Evolutionary conservation across 1,140 invertebrate genomes (phyloP), one percentile per base, ranked within the genome.

Genomic region (Neodiprion lecontei): DNA sequence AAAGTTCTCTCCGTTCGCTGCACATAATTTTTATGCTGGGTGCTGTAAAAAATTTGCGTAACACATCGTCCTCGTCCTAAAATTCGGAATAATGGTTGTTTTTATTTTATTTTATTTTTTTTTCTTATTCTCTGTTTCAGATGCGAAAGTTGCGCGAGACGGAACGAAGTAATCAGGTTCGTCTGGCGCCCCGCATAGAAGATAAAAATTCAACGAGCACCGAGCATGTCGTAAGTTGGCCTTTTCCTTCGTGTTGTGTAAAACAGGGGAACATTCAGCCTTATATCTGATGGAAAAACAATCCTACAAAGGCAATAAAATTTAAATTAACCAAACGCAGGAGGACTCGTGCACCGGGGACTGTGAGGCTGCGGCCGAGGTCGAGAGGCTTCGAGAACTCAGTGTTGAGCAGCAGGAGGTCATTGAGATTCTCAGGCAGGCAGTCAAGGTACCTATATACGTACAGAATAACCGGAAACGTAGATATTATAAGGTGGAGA

Each of bases 371-470:
- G 67, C 76, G 23, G 78, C 82, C 66, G 85, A 87, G 79, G 79
- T 86, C 78, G 84, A 86, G 70, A 82, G 82, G 17, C 85, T 88
- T 67, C 82, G 85, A 65, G 83, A 86, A 76, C 79, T 86, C 48
- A 82, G 85, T 68, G 78, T 84, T 48, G 86, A 88, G 73, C 85
- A 87, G 76, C 86, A 86, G 77, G 83, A 86, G 79, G 81, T 85
- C 76, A 88, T 88, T 77, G 86, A 86, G 70, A 81, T 84, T 73
- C 81, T 88, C 72, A 82, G 84, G 72, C 86, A 88, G 75, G 82
- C 84, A 12, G 80, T 87, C 74, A 87, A 85, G 85, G 86, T 87
- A 84, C 81, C 76, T 79, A 79, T 79, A 80, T 76, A 40, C 28
- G 28, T 40, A 40, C 28, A 40, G 28, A 40, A 40, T 40, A 40